Base-by-base conservation (phyloP, 2,888 invertebrate species). In the Copidosoma aretas region DNA sequence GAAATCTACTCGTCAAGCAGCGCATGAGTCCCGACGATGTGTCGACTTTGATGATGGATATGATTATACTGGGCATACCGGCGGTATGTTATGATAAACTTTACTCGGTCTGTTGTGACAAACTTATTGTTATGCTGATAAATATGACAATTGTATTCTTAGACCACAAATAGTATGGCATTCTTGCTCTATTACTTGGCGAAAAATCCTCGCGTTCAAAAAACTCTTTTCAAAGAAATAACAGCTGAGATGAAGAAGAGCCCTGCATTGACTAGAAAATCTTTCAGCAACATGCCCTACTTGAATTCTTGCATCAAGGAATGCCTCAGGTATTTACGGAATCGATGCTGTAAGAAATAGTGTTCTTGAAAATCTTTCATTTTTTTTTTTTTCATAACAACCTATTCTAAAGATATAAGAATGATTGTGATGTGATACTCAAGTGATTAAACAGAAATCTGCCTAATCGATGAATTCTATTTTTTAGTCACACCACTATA, bases 171-270 rank as follows among this genome's bases (percentile, higher is more conserved):
- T 71, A 87, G 89, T 1, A 86, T 88, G 76, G 86, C 88, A 0
- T 91, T 91, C 76, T 77, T 90, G 39, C 75, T 92, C 65, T 93
- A 91, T 78, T 87, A 89, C 76, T 81, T 93, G 74, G 89, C 92
- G 0, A 88, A 86, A 73, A 87, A 89, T 79, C 89, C 89, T 54
- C 85, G 87, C 67, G 85, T 86, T 10, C 93, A 93, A 79, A 87
- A 87, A 64, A 84, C 84, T 67, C 82, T 92, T 0, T 86, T 86
- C 72, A 84, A 88, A n/a, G 92, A 93, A 84, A 83, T 91, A 24
- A 79, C 79, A 46, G 75, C 77, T 10, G 71, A 84, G 51, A 76
- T 82, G 0, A 82, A 81, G 58, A 79, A 81, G 39, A 79, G 78
- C 12, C 84, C 84, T 8, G 51, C 72, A 10, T 60, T 82, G 15